Evolutionary conservation across 64 coral and sea anemone genomes (phyloP), one percentile per base, ranked within the genome.

Genomic region (Astreopora myriophthalma): DNA sequence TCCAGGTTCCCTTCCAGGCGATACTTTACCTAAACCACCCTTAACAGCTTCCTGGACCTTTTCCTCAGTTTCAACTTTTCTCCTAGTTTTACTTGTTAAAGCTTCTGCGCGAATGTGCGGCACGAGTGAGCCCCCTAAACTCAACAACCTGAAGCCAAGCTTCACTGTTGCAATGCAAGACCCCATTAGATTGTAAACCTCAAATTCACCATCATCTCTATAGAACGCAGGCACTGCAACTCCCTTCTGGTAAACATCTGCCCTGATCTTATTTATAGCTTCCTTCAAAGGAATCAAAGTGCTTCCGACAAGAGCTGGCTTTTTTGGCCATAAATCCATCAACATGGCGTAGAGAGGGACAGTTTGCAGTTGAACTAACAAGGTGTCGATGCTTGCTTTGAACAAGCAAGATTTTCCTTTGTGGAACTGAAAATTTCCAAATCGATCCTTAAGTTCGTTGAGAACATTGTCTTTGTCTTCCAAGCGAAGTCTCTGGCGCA

Each of bases 331-430:
- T 31, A 93, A 11, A 55, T 99, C 97, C 48, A 99, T 76, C 81
- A 99, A 71, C 94, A 99, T 99, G 38, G 93, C 87, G 30, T 99
- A 99, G 3, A 99, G 32, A 46, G 97, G 97, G 0, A 86, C 92
- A 13, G 67, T 70, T 71, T 93, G 87, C 0, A 99, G 94, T 57
- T 93, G 86, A 14, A 39, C 14, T 26, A 76, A 36, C 7, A 99
- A 87, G 20, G 79, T 61, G 6, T 93, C 76, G 8, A 93, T 78
- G 42, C 87, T 96, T 42, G 88, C 84, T 71, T 92, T 99, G 22
- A 99, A 87, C 22, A 99, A 79, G 51, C 97, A 99, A 36, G 97
- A 99, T 73, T 99, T 99, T 39, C 96, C 92, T 62, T 94, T 98
- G 36, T 68, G 77, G 36, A 94, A 60, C 37, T 85, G 84, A 17